These are phyloP conservation scores for Notodonta dromedarius DNA, from an alignment of 2,888 invertebrate species.

Conservation along the genomic window DNA sequence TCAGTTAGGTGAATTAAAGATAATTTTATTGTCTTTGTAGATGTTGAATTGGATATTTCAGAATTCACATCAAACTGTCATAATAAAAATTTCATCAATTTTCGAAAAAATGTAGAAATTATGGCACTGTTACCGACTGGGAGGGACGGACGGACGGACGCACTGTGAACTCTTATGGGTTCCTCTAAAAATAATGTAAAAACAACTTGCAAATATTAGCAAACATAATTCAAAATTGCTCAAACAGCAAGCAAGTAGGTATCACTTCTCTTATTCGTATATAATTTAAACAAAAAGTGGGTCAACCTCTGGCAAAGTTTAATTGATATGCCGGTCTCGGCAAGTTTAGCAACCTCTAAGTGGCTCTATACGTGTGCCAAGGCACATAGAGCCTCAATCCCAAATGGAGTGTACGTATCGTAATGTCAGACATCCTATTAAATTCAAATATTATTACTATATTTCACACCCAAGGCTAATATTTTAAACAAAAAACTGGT, in stretches of 20 bases:
- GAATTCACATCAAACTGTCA: too few species aligned
- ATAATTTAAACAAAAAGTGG: slow-evolving; percentile 58
- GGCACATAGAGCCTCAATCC: slow-evolving; percentile 46
- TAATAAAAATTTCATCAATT: too few species aligned
- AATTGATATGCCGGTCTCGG: slow-evolving; percentile 69
- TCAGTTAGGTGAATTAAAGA: too few species aligned
- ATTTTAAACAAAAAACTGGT: not conserved
- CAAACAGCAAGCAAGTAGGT: slow-evolving; percentile 11
- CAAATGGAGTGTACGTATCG: slow-evolving; percentile 46
- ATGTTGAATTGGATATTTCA: too few species aligned
- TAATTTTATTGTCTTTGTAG: too few species aligned
- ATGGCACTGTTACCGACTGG: too few species aligned
- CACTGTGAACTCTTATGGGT: too few species aligned
- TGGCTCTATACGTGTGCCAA: slow-evolving; percentile 45
- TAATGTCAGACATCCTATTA: slow-evolving; percentile 41
- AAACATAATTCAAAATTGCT: slow-evolving; percentile 7
- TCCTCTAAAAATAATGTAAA: too few species aligned
- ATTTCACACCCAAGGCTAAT: not conserved
- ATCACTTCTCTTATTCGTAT: slow-evolving; percentile 45
- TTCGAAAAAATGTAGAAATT: too few species aligned
- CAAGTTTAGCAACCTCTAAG: slow-evolving; percentile 59
- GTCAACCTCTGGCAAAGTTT: slow-evolving; percentile 55
- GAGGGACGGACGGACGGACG: too few species aligned
- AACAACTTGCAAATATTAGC: not conserved
- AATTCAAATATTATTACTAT: slow-evolving; percentile 7